Evolutionary conservation across 1,140 invertebrate genomes (phyloP).

Genomic region (Nomia melanderi): DNA sequence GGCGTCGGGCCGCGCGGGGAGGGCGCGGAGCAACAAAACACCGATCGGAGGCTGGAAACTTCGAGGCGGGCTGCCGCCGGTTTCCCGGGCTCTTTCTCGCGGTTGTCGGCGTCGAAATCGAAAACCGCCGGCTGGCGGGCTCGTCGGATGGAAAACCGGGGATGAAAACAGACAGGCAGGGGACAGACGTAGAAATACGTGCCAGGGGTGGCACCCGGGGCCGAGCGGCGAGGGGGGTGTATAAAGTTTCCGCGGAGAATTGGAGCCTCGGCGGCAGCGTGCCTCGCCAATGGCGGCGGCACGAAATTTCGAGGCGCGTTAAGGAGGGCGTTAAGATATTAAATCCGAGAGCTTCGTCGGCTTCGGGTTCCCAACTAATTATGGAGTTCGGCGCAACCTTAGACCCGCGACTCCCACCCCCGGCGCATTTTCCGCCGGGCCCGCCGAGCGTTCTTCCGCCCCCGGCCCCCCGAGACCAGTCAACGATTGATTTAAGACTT

Average conservation of each 20-base stretch:
- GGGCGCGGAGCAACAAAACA: too few relatives aligned
- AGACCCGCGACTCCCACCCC: conserved; percentile 29
- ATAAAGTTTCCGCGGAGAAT: conserved; percentile 47
- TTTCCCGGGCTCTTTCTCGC: conserved; percentile 14
- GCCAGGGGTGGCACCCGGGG: too few relatives aligned
- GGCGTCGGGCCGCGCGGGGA: too few relatives aligned
- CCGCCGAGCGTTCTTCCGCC: not conserved
- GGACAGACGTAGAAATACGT: not conserved
- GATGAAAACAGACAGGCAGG: conserved; percentile 4
- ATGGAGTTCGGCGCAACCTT: conserved; percentile 74
- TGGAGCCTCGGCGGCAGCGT: conserved; percentile 46
- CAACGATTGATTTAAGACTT: conserved; percentile 75
- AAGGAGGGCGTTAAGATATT: conserved; percentile 74
- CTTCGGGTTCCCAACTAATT: conserved; percentile 70
- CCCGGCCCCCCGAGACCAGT: conserved; percentile 36
- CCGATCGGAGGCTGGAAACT: not conserved
- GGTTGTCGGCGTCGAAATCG: not conserved
- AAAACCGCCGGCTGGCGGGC: not conserved
- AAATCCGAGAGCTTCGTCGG: conserved; percentile 68
- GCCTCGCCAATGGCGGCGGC: conserved; percentile 59
- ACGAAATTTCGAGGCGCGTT: conserved; percentile 68
- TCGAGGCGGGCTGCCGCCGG: not conserved
- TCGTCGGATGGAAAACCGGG: not conserved
- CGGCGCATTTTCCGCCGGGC: not conserved
- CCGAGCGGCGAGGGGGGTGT: not conserved